Evolutionary conservation across 2,113 vertebrate genomes (phyloP).

Genomic region (Zosterops japonicus): DNA sequence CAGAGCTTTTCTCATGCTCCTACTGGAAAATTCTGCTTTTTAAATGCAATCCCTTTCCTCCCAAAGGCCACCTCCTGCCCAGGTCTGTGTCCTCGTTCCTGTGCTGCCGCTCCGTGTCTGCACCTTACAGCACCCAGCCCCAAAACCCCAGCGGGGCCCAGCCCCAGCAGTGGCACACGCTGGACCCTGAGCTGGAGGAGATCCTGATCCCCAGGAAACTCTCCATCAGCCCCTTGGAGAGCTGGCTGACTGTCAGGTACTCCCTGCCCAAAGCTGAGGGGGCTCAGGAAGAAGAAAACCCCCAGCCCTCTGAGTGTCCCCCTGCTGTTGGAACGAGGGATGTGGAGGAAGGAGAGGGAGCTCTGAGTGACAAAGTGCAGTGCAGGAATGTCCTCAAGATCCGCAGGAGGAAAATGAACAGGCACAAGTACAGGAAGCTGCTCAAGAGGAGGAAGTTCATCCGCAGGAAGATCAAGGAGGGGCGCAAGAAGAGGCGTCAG

Average conservation of each 20-base stretch:
- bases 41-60: background rate
- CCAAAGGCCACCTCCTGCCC: conserved; percentile 48
- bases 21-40: background rate
- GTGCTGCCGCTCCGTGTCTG: background rate
- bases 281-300: background rate
- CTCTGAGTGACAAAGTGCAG: rapidly evolving
- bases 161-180: conserved; percentile 67
- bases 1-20: background rate
- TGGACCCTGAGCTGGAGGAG: conserved; percentile 87
- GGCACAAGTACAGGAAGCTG: conserved; percentile 91
- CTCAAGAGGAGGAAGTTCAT: conserved; percentile 85
- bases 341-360: conserved; percentile 40
- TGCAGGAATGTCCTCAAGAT: conserved; percentile 92
- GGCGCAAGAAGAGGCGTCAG: conserved; percentile 80
- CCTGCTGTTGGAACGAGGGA: background rate
- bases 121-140: conserved; percentile 69
- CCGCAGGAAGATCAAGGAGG: conserved; percentile 75
- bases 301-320: conserved; percentile 35
- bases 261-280: conserved; percentile 74
- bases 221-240: conserved; percentile 90
- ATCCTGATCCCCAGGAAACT: conserved; percentile 88
- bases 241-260: conserved; percentile 86
- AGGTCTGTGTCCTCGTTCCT: background rate
- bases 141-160: conserved; percentile 66
- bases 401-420: conserved; percentile 90